Conservation (phyloP, 2,888 invertebrate species). For the Philereme transversata region DNA sequence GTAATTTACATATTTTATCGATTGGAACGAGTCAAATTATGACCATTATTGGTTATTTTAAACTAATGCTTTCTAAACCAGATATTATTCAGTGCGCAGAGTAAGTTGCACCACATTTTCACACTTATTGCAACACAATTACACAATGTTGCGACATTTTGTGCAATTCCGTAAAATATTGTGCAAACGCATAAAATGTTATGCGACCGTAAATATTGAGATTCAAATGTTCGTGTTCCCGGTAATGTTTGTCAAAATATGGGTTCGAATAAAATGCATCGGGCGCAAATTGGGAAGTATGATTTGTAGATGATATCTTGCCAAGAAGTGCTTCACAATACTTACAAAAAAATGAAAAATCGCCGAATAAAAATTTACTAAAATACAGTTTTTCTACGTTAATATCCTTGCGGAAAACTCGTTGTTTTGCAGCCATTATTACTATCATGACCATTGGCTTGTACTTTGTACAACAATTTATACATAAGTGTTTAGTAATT, state of each 20-base stretch:
- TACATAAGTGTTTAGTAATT: too few species aligned
- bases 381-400: too few species aligned
- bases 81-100: not conserved
- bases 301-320: slow-evolving; percentile 15
- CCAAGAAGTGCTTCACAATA: slow-evolving; percentile 1
- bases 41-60: slow-evolving; percentile 1
- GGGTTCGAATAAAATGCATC: slow-evolving; percentile 42
- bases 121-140: slow-evolving; percentile 37
- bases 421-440: too few species aligned
- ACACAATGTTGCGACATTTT: slow-evolving; percentile 37
- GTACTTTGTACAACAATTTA: too few species aligned
- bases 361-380: too few species aligned
- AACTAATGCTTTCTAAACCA: not conserved
- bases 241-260: slow-evolving; percentile 42
- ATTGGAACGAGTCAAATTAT: not conserved
- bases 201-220: slow-evolving; percentile 36
- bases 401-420: too few species aligned
- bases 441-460: too few species aligned
- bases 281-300: slow-evolving; percentile 30
- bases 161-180: slow-evolving; percentile 33
- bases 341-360: not conserved
- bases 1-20: not conserved
- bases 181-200: slow-evolving; percentile 42
- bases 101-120: slow-evolving; percentile 39
- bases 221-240: slow-evolving; percentile 42